phyloP scores from a whole-genome alignment of 2,888 invertebrate genomes.

The Microplitis manilae region DNA sequence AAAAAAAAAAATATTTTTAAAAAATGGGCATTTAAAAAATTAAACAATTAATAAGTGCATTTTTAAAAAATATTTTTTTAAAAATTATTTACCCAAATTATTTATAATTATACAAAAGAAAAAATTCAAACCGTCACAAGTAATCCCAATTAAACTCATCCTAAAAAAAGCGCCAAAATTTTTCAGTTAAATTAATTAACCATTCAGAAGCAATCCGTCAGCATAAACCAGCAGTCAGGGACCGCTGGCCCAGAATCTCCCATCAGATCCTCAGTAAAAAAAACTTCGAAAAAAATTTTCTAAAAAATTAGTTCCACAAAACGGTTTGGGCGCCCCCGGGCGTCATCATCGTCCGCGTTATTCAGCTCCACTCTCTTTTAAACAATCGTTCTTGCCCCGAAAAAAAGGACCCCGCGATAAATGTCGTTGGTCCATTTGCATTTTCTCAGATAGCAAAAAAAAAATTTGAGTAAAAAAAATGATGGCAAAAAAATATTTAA shows the following conservation, averaged over 20 bases:
- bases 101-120: neutral
- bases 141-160: neutral
- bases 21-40: too few relatives aligned
- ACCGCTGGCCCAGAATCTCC: too few relatives aligned
- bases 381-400: slow-evolving; percentile 49
- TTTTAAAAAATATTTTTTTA: too few relatives aligned
- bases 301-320: slow-evolving; percentile 10
- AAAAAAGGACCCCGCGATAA: slow-evolving; percentile 48
- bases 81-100: too few relatives aligned
- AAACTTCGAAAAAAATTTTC: neutral
- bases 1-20: too few relatives aligned
- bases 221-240: neutral
- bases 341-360: slow-evolving; percentile 3
- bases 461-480: slow-evolving; percentile 42
- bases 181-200: slow-evolving; percentile 12
- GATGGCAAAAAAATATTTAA: slow-evolving; percentile 42
- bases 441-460: slow-evolving; percentile 47
- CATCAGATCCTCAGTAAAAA: neutral
- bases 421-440: slow-evolving; percentile 64
- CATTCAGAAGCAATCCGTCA: neutral
- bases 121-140: neutral
- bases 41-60: too few relatives aligned
- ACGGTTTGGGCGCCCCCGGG: slow-evolving; percentile 27
- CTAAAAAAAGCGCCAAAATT: neutral
- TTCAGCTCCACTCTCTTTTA: slow-evolving; percentile 28